Conservation (phyloP, 2,797 vertebrate species). For the Eidolon dupreanum region DNA sequence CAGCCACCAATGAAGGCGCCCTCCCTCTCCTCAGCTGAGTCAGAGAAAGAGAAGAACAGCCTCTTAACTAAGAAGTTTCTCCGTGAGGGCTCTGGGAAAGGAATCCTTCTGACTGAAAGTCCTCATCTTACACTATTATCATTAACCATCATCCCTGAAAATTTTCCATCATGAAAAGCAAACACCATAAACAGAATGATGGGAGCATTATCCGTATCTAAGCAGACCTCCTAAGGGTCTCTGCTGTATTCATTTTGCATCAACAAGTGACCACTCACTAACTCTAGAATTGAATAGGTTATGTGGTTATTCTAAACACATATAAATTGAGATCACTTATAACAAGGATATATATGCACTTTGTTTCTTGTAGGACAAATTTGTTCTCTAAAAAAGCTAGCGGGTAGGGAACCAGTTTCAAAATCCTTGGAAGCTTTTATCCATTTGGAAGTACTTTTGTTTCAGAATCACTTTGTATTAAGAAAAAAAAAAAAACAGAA, state of each 20-base stretch:
- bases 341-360: neutral
- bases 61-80: neutral
- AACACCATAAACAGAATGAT: neutral
- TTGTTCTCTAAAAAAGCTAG: neutral
- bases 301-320: neutral
- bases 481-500: neutral
- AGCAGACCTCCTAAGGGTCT: neutral
- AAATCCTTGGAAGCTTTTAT: slow-evolving; percentile 31
- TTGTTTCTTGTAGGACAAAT: slow-evolving; percentile 17
- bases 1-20: neutral
- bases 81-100: neutral
- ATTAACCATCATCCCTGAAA: neutral
- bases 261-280: neutral
- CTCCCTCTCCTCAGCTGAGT: neutral
- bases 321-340: neutral
- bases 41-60: neutral
- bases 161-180: neutral
- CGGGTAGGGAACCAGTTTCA: neutral
- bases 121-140: neutral
- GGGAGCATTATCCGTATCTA: neutral
- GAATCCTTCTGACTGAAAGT: neutral
- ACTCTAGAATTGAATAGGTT: neutral
- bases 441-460: slow-evolving; percentile 4
- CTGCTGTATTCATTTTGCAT: neutral
- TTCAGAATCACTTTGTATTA: neutral